Conservation (phyloP, 2,888 invertebrate genomes). For the Callinectes sapidus region DNA sequence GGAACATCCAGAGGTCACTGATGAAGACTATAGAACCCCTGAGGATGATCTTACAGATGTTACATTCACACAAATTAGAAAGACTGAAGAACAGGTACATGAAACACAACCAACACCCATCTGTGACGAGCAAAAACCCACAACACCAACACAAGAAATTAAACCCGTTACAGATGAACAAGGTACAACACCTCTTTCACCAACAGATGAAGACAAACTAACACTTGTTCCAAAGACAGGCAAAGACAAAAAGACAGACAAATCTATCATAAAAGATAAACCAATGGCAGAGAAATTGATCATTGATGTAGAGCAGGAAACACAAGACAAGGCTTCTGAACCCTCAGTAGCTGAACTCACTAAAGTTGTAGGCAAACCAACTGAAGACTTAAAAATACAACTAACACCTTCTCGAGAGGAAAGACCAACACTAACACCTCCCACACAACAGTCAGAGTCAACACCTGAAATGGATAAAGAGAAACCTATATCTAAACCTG, state of each 20-base stretch:
- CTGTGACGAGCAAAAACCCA: not conserved
- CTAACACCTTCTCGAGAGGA: not conserved
- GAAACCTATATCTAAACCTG: not conserved
- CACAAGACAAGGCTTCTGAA: not conserved
- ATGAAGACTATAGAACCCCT: not conserved
- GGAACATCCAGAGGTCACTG: not conserved
- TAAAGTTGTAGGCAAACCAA: conserved; percentile 26
- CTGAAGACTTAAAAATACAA: conserved; percentile 18
- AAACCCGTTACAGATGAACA: not conserved
- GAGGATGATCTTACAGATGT: not conserved
- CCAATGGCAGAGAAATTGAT: not conserved
- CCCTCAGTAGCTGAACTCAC: not conserved
- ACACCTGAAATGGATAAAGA: conserved; percentile 13
- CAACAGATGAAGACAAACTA: not conserved
- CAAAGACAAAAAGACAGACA: not conserved
- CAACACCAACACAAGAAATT: not conserved
- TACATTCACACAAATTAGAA: not conserved
- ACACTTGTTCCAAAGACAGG: not conserved
- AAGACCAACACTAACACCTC: conserved; percentile 34
- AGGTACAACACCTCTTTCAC: not conserved
- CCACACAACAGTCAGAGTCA: conserved; percentile 3
- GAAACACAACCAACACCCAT: conserved; percentile 10
- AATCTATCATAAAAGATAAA: not conserved
- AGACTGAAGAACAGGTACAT: not conserved
- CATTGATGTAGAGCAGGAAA: not conserved